Evolutionary conservation across 2,888 invertebrate genomes (phyloP).

Genomic region (Tiliacea citrago): DNA sequence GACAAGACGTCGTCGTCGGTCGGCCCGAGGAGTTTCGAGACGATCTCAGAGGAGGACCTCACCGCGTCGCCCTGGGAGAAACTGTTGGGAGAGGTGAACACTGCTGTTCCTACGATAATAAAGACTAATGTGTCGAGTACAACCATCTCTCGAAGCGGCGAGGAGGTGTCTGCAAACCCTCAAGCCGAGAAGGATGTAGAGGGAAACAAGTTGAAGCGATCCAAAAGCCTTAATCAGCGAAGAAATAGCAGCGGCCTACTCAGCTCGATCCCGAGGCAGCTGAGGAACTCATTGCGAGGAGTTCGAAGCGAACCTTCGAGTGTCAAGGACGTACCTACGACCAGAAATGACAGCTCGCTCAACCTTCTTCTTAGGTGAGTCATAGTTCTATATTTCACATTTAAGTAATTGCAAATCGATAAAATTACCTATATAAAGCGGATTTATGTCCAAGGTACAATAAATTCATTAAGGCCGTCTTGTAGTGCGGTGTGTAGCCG

Average conservation of each 20-base stretch:
- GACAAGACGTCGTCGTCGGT: constrained; percentile 88
- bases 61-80: constrained; percentile 87
- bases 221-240: constrained; percentile 88
- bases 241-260: constrained; percentile 89
- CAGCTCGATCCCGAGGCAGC: constrained; percentile 89
- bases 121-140: constrained; percentile 87
- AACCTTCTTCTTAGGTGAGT: constrained; percentile 89
- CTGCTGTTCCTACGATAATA: constrained; percentile 87
- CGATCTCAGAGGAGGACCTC: constrained; percentile 88
- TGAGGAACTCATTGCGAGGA: constrained; percentile 88
- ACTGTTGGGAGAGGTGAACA: constrained; percentile 85
- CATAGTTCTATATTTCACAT: constrained; percentile 17
- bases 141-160: constrained; percentile 79
- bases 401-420: constrained; percentile 5
- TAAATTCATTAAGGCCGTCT: background rate
- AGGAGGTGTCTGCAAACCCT: constrained; percentile 80
- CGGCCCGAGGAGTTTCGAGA: constrained; percentile 89
- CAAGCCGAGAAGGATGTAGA: constrained; percentile 82
- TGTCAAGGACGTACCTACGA: constrained; percentile 87
- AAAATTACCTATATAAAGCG: background rate
- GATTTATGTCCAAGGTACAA: constrained; percentile 6
- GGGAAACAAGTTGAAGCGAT: constrained; percentile 84
- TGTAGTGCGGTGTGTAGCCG: too few relatives aligned
- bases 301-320: constrained; percentile 89
- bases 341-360: constrained; percentile 88